Conservation (phyloP, 2,888 invertebrate genomes). For the Cremastobaeus sp. region DNA sequence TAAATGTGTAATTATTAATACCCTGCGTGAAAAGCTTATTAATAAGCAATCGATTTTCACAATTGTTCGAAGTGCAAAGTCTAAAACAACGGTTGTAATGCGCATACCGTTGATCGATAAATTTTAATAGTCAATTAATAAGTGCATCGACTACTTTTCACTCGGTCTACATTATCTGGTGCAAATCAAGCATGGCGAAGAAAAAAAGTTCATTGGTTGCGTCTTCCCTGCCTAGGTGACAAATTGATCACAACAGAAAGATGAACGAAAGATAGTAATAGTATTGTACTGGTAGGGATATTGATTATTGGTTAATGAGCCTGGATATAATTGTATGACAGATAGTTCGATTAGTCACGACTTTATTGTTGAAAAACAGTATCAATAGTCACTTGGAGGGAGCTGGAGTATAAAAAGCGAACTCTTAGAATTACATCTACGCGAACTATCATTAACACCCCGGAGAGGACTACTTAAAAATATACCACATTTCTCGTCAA, state of each 20-base stretch:
- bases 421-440: constrained; percentile 1
- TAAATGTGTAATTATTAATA: too few species aligned
- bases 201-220: not conserved
- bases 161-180: too few species aligned
- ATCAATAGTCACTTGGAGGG: constrained; percentile 3
- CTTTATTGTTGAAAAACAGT: constrained; percentile 21
- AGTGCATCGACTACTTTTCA: too few species aligned
- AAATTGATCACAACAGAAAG: constrained; percentile 31
- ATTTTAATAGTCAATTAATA: constrained; percentile 50
- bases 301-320: constrained; percentile 45
- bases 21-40: too few species aligned
- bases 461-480: not conserved
- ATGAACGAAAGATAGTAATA: constrained; percentile 43
- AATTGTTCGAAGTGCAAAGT: too few species aligned
- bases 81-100: too few species aligned
- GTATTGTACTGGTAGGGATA: constrained; percentile 14
- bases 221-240: not conserved
- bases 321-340: constrained; percentile 31
- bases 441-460: constrained; percentile 1
- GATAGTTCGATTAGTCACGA: constrained; percentile 30
- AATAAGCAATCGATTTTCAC: too few species aligned
- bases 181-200: constrained; percentile 4
- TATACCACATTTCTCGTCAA: constrained; percentile 6
- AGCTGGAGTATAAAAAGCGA: not conserved
- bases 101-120: constrained; percentile 60